Conservation (phyloP, 92 coral and sea anemone species). For the Phenganax stokvisi region DNA sequence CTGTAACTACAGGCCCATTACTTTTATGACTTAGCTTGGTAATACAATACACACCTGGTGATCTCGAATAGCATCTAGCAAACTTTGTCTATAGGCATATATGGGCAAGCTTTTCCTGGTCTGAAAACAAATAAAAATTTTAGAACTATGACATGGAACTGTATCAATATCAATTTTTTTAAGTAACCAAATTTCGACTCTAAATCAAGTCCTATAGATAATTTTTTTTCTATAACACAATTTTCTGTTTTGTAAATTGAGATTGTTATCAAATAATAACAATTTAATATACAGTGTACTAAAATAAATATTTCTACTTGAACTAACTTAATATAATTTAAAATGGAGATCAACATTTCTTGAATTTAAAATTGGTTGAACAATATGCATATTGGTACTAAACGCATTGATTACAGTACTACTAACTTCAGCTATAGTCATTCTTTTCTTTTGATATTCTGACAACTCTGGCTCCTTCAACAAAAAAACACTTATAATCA, state of each 20-base stretch:
- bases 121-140: constrained; percentile 43
- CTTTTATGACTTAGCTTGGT: not conserved
- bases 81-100: constrained; percentile 72
- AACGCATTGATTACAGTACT: not conserved
- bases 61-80: constrained; percentile 75
- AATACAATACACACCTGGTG: constrained; percentile 65
- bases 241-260: too few species aligned
- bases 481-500: not conserved
- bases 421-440: constrained; percentile 82
- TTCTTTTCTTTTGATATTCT: constrained; percentile 66
- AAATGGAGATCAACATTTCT: too few species aligned
- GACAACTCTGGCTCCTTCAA: constrained; percentile 83
- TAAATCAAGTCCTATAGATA: too few species aligned
- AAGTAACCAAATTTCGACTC: too few species aligned
- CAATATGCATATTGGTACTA: too few species aligned
- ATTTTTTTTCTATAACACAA: too few species aligned
- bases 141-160: not conserved
- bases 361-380: too few species aligned
- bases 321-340: too few species aligned
- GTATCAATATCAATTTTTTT: not conserved
- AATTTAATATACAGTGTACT: too few species aligned
- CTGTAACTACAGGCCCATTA: not conserved
- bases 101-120: constrained; percentile 88
- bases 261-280: too few species aligned
- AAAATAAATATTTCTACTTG: too few species aligned